phyloP scores from a whole-genome alignment of 2,797 vertebrate genomes.

The Acridotheres tristis region DNA sequence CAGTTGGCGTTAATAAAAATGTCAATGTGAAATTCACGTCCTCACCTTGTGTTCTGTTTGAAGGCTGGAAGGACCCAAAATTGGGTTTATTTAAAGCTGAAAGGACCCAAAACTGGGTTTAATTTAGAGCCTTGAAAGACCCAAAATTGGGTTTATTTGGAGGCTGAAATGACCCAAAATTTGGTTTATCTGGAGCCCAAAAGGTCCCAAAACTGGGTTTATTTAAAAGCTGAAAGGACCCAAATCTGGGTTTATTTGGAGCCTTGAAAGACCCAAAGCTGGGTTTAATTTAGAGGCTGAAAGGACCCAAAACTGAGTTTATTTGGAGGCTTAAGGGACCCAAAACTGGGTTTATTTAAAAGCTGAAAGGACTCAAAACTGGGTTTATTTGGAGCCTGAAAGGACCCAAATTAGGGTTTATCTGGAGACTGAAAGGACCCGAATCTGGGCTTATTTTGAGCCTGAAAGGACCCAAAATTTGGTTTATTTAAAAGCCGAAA shows the following conservation, averaged over 20 bases:
- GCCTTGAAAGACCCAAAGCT: not conserved
- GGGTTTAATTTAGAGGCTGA: not conserved
- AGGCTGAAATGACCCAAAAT: fast-evolving
- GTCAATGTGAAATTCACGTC: constrained; percentile 77
- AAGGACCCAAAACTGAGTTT: no score
- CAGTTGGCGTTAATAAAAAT: constrained; percentile 90
- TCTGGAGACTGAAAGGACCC: no score
- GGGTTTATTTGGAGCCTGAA: not conserved
- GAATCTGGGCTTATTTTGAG: no score
- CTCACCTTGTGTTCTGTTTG: constrained; percentile 62
- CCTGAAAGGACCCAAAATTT: no score
- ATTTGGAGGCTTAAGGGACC: no score
- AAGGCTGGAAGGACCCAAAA: no score
- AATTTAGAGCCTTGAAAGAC: not conserved
- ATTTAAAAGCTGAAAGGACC: not conserved
- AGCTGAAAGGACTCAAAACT: fast-evolving
- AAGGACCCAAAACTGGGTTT: not conserved
- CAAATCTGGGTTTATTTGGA: fast-evolving
- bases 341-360: fast-evolving
- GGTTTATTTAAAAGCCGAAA: no score
- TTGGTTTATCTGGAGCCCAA: not conserved
- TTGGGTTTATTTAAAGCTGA: no score
- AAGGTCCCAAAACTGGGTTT: no score
- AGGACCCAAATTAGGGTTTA: no score
- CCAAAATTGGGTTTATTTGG: not conserved